Evolutionary conservation across 2,113 vertebrate species (phyloP).

Genomic region (Pelobates fuscus): DNA sequence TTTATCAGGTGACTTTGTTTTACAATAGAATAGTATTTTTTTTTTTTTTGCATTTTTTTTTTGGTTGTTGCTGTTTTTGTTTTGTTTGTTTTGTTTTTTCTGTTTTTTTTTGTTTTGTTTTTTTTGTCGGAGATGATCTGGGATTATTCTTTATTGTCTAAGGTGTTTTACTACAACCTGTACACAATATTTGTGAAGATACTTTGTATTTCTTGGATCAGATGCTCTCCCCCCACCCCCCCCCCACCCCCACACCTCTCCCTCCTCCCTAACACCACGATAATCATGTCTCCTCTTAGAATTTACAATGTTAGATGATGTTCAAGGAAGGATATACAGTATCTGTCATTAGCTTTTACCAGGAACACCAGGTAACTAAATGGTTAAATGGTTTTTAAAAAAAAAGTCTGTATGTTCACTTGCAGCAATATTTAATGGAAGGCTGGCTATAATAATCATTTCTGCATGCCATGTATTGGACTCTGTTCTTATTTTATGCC

Average conservation of each 20-base stretch:
- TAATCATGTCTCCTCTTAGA: background rate
- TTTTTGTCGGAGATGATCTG: slow-evolving; percentile 55
- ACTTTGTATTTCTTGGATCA: background rate
- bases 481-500: slow-evolving; percentile 14
- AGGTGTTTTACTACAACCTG: slow-evolving; percentile 74
- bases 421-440: background rate
- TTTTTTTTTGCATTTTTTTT: slow-evolving; percentile 66
- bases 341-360: background rate
- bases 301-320: slow-evolving; percentile 9
- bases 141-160: slow-evolving; percentile 55
- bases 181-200: slow-evolving; percentile 77
- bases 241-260: no score
- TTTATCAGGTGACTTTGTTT: slow-evolving; percentile 82
- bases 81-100: slow-evolving; percentile 61
- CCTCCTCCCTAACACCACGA: no score
- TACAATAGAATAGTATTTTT: slow-evolving; percentile 68
- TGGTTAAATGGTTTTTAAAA: background rate
- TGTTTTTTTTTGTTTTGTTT: slow-evolving; percentile 26
- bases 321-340: background rate
- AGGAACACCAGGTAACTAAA: background rate
- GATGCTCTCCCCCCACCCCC: no score
- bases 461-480: slow-evolving; percentile 47
- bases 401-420: background rate
- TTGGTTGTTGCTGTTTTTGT: background rate
- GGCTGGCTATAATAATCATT: slow-evolving; percentile 17